These are phyloP conservation scores for Hydropotes inermis DNA, from an alignment of 2,113 vertebrate species.

Conservation along the genomic window DNA sequence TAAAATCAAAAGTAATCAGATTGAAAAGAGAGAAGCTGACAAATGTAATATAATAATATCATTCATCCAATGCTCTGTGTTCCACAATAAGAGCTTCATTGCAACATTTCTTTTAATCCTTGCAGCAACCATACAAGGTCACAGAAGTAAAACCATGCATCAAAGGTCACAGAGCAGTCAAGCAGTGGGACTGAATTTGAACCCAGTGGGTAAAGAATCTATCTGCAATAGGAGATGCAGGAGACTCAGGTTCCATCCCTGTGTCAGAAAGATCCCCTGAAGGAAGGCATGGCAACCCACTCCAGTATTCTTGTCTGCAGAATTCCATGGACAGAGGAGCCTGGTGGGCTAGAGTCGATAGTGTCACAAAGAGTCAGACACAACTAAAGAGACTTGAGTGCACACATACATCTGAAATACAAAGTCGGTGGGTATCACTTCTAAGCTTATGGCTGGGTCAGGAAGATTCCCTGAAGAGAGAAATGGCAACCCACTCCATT, in stretches of 20 bases:
- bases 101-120: background rate
- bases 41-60: background rate
- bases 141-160: background rate
- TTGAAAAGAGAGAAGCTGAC: constrained; percentile 39
- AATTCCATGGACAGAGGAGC: background rate
- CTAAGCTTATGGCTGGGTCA: background rate
- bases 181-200: background rate
- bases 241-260: background rate
- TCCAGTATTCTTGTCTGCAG: background rate
- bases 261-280: background rate
- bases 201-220: background rate
- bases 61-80: background rate
- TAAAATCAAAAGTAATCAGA: constrained; percentile 61
- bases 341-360: background rate
- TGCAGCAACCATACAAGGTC: background rate
- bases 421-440: background rate
- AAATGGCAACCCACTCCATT: background rate
- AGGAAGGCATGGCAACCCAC: background rate
- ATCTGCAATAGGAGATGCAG: background rate
- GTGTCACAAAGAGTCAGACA: background rate
- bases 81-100: background rate
- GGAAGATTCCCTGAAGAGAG: background rate
- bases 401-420: background rate
- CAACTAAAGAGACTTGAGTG: background rate
- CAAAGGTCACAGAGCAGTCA: background rate